These are phyloP conservation scores for Smithornis capensis DNA, from an alignment of 2,113 vertebrate genomes.

Conservation along the genomic window DNA sequence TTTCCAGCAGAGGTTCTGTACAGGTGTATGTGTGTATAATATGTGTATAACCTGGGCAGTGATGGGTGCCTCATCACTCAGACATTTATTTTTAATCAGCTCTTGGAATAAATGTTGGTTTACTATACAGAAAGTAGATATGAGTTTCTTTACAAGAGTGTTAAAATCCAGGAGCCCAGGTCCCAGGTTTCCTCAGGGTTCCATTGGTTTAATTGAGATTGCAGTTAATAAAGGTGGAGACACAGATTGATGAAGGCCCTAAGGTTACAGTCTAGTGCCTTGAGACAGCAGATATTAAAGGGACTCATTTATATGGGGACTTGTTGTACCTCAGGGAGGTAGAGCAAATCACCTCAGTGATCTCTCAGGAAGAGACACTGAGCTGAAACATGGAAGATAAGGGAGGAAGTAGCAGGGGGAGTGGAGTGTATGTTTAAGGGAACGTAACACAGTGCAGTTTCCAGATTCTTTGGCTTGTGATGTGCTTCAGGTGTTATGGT, in stretches of 20 bases:
- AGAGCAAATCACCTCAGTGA: neutral
- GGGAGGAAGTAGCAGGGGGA: neutral
- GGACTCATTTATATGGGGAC: neutral
- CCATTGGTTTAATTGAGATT: neutral
- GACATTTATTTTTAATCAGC: neutral
- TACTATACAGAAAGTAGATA: neutral
- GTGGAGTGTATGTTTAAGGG: neutral
- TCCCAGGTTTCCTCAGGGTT: neutral
- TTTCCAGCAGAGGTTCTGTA: neutral
- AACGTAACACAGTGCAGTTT: neutral
- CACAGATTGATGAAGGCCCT: conserved; percentile 4
- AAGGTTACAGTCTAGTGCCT: neutral
- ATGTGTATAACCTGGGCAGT: neutral
- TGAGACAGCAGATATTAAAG: neutral
- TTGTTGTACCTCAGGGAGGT: neutral
- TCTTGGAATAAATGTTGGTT: neutral
- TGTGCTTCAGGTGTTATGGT: rapidly evolving
- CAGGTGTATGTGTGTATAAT: neutral
- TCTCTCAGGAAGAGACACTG: neutral
- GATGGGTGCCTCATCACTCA: neutral
- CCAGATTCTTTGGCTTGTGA: neutral
- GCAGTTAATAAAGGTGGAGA: neutral
- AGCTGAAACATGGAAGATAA: neutral
- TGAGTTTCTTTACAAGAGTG: neutral
- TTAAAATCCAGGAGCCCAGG: neutral